phyloP scores from a whole-genome alignment of 2,113 vertebrate species.

The Dromiciops gliroides region DNA sequence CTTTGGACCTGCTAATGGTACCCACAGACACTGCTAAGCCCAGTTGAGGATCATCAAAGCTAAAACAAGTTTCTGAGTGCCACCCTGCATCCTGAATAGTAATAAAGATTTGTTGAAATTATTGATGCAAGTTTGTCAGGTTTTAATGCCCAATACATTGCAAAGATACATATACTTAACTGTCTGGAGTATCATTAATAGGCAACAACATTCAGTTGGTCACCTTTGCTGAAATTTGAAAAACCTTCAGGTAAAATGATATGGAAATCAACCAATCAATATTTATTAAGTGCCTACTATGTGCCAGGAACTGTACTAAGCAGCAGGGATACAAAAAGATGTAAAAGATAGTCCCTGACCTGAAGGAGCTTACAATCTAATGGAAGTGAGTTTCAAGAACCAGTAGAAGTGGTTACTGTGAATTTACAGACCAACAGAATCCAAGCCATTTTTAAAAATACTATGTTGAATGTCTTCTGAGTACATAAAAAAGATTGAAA shows the following conservation, averaged over 20 bases:
- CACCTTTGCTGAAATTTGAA: neutral
- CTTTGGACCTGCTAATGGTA: neutral
- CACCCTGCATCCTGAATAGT: neutral
- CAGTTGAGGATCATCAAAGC: neutral
- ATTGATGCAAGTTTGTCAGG: too few relatives aligned
- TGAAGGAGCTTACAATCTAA: neutral
- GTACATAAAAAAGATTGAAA: neutral
- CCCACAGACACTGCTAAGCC: neutral
- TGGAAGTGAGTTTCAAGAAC: neutral
- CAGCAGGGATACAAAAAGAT: neutral
- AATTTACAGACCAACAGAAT: neutral
- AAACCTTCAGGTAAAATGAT: neutral
- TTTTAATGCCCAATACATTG: too few relatives aligned
- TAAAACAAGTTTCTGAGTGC: neutral
- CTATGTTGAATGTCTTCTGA: neutral
- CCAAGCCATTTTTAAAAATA: neutral
- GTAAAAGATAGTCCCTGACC: neutral
- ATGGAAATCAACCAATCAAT: neutral
- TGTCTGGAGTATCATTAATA: neutral
- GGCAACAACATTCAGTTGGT: neutral
- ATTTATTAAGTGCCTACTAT: neutral
- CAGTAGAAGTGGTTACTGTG: neutral
- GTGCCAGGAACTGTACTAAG: neutral
- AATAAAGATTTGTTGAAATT: neutral
- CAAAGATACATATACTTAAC: neutral